Evolutionary conservation across 2,797 vertebrate species (phyloP), one percentile per base, ranked within the genome.

Genomic region (Gymnodraco acuticeps): DNA sequence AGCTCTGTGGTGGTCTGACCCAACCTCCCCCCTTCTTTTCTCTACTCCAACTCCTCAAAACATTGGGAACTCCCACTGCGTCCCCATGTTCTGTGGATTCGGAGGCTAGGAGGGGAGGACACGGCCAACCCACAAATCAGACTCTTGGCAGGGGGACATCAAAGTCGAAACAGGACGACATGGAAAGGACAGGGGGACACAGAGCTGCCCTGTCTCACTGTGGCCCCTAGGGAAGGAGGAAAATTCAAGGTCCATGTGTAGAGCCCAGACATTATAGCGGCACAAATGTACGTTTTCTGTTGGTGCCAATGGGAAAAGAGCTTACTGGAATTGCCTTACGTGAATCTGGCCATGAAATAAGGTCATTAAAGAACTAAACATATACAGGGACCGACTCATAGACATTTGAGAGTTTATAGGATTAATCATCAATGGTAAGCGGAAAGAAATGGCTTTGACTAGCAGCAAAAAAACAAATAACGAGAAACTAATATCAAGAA

Each of bases 1-100:
- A 0, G 59, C 93, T 75, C 93, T 88, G 83, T 64, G 94, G 94
- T 93, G 94, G 94, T 94, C 94, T 93, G 85, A 92, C 90, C 88
- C 88, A 84, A 61, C 50, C 51, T 66, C 75, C 60, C 72, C 75
- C 54, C 15, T 73, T 59, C 20, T 15, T 33, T 48, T 52, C 74
- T 70, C 42, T 55, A 55, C 53, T 70, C 50, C 52, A 38, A 46
- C 80, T 66, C 64, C 73, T 55, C 41, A 74, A 84, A 89, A 84
- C 62, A 70, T 62, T 82, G 75, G 89, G 90, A 93, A 90, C 89
- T 89, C 88, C 89, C 83, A 85, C 75, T 69, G 77, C 64, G 78
- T 85, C 84, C 82, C 75, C 75, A 43, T 77, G 78, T 87, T 87
- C 83, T 66, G 64, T 3, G 4, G 73, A 70, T 85, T 77, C 58